These are phyloP conservation scores for Crypturellus tataupa DNA, from an alignment of 2,797 vertebrate genomes.

Conservation along the genomic window DNA sequence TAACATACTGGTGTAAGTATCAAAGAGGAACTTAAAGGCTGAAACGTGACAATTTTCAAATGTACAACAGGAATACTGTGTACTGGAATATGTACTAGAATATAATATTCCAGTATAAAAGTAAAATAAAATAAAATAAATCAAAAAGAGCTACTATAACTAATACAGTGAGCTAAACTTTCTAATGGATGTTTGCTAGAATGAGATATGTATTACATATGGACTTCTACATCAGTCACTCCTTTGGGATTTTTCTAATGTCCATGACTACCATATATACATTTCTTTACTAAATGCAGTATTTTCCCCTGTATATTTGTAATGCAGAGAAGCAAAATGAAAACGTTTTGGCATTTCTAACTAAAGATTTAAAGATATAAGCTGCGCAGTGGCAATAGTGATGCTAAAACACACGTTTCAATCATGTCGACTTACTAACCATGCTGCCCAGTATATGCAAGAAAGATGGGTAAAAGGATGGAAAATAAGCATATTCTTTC, in stretches of 20 bases:
- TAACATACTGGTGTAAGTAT: not conserved
- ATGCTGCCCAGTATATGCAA: not conserved
- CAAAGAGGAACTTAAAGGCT: not conserved
- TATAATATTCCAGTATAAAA: not conserved
- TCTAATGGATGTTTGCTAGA: not conserved
- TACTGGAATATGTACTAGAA: no score
- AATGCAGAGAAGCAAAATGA: not conserved
- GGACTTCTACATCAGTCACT: not conserved
- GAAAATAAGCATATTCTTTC: not conserved
- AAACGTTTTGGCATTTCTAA: not conserved
- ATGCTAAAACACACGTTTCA: not conserved
- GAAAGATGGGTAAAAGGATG: not conserved
- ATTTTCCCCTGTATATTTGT: not conserved
- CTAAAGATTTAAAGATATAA: not conserved
- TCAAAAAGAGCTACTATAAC: not conserved
- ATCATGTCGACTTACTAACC: not conserved
- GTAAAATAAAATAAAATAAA: not conserved
- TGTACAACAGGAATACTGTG: rapidly evolving
- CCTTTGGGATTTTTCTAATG: not conserved
- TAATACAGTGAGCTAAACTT: not conserved
- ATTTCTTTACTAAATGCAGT: not conserved
- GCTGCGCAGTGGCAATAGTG: not conserved
- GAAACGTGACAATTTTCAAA: not conserved
- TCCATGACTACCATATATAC: not conserved
- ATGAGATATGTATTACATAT: not conserved